Evolutionary conservation across 2,113 vertebrate species (phyloP).

Genomic region (Leptodactylus fuscus): DNA sequence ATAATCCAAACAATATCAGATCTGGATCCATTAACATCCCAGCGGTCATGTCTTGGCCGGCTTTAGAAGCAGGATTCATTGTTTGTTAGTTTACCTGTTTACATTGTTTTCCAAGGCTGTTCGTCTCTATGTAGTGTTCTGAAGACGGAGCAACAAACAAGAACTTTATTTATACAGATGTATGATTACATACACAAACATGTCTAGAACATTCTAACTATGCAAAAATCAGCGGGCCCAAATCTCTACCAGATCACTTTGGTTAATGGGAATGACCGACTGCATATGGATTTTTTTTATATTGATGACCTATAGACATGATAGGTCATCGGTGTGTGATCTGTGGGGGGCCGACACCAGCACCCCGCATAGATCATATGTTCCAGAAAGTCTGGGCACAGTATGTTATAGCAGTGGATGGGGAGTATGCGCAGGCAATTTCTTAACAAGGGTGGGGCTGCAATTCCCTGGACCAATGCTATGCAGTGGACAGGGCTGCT

Average conservation of each 20-base stretch:
- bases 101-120: neutral
- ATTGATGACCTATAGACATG: too few species aligned
- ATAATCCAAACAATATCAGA: constrained; percentile 5
- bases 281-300: too few species aligned
- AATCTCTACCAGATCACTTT: neutral
- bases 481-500: too few species aligned
- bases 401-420: too few species aligned
- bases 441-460: too few species aligned
- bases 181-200: neutral
- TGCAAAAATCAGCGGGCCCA: neutral
- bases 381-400: too few species aligned
- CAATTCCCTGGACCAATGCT: too few species aligned
- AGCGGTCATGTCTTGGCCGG: neutral
- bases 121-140: neutral
- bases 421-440: too few species aligned
- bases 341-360: too few species aligned
- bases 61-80: neutral
- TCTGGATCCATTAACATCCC: neutral
- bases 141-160: neutral
- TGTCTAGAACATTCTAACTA: neutral
- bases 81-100: constrained; percentile 7
- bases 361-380: too few species aligned
- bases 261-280: too few species aligned
- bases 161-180: neutral
- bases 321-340: too few species aligned